Evolutionary conservation across 2,113 vertebrate genomes (phyloP).

Genomic region (Leucoraja erinaceus): DNA sequence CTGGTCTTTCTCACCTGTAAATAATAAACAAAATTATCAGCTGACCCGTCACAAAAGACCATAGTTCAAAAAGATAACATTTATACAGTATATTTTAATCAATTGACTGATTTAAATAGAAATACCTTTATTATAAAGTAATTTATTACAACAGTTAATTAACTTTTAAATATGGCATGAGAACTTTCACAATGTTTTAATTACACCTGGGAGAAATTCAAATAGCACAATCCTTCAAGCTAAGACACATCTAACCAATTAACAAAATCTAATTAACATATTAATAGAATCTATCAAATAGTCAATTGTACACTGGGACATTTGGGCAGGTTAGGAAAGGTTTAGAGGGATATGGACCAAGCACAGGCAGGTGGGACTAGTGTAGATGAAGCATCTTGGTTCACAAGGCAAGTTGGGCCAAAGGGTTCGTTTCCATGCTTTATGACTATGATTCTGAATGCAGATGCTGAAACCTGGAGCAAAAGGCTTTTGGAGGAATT

Average conservation of each 20-base stretch:
- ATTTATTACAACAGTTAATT: background rate
- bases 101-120: background rate
- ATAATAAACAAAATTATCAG: background rate
- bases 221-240: background rate
- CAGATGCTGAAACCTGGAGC: too few relatives aligned
- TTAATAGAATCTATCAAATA: background rate
- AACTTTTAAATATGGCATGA: background rate
- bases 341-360: too few relatives aligned
- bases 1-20: conserved; percentile 78
- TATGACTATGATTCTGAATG: too few relatives aligned
- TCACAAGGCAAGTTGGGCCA: too few relatives aligned
- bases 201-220: background rate
- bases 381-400: too few relatives aligned
- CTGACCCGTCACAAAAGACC: background rate
- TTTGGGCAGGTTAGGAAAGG: too few relatives aligned
- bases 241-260: background rate
- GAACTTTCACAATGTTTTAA: background rate
- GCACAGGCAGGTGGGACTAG: too few relatives aligned
- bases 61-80: background rate
- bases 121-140: background rate
- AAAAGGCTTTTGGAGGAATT: too few relatives aligned
- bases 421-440: too few relatives aligned
- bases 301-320: background rate
- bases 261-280: too few relatives aligned
- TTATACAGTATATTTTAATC: background rate